Base-by-base conservation (phyloP, 2,797 vertebrate species). In the Rhincodon typus region DNA sequence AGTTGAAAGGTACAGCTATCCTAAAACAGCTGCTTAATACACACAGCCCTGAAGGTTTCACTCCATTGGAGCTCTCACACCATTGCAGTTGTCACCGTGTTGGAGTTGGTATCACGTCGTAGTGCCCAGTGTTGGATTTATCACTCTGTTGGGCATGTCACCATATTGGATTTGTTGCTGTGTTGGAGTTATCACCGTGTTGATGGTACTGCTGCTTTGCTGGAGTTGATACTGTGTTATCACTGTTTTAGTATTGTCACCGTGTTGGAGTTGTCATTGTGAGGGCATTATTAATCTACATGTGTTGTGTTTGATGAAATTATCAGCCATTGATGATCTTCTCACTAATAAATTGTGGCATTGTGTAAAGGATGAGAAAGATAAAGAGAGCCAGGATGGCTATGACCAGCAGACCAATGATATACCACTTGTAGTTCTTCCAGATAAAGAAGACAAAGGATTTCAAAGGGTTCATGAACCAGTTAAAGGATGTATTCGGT, bases 381-480 rank as follows among this genome's bases (percentile, higher is more conserved):
- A 99, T 97, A 97, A 99, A 99, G 93, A 99, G 1, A 0, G 97
- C 96, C 96, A 99, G 95, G 96, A 98, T 90, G 21, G 96, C 96
- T 25, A 98, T 97, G 96, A 99, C 69, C 86, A 98, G 38, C 82
- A 99, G 95, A 66, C 98, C 96, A 95, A 99, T 98, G 96, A 99
- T 98, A 96, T 98, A 98, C 97, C 97, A 98, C 97, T 99, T 99
- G 96, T 98, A 99, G 66, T 98, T 98, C 96, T 97, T 98, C 98
- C 98, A 99, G 97, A 99, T 98, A 96, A 99, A 98, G 97, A 98
- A 98, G 96, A 99, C 90, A 27, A 99, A 99, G 17, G 98, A 99
- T 97, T 99, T 99, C 97, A 99, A 95, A 0, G 98, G 99, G 96
- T 99, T 99, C 97, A 99, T 96, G 57, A 99, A 98, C 99, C 99